phyloP scores from a whole-genome alignment of 23 tunicate genomes.

The Styela plicata region DNA sequence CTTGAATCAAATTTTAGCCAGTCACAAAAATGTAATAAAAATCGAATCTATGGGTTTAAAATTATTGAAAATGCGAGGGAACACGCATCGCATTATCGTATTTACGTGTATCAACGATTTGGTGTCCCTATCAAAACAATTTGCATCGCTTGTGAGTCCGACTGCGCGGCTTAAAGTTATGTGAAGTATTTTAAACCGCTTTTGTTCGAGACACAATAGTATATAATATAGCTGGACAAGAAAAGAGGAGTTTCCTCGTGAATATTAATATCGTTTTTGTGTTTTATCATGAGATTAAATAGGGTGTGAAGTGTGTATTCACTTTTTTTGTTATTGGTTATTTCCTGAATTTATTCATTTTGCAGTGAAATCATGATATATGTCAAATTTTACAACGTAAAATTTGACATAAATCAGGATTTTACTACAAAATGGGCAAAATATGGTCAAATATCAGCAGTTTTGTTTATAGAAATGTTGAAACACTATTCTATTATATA shows the following conservation, averaged over 20 bases:
- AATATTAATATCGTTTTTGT: not conserved
- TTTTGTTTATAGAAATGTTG: no score
- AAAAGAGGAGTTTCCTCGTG: not conserved
- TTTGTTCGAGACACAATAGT: not conserved
- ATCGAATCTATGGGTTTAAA: not conserved
- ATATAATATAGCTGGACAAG: not conserved
- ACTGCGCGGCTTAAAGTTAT: not conserved
- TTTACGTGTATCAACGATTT: not conserved
- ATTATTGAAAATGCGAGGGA: not conserved
- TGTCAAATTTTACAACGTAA: no score
- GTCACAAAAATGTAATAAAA: not conserved
- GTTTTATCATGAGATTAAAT: no score
- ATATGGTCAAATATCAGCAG: no score
- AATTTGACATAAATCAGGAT: no score
- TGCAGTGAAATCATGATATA: no score
- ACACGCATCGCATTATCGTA: not conserved
- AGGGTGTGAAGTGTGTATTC: no score
- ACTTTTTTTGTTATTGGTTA: no score
- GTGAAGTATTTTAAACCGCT: not conserved
- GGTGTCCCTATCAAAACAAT: not conserved
- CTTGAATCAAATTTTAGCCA: not conserved
- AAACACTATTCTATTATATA: no score
- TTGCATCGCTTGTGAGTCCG: not conserved
- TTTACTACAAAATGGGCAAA: no score
- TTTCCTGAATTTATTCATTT: no score